Base-by-base conservation (phyloP, 2,113 vertebrate species). In the Noctilio leporinus region DNA sequence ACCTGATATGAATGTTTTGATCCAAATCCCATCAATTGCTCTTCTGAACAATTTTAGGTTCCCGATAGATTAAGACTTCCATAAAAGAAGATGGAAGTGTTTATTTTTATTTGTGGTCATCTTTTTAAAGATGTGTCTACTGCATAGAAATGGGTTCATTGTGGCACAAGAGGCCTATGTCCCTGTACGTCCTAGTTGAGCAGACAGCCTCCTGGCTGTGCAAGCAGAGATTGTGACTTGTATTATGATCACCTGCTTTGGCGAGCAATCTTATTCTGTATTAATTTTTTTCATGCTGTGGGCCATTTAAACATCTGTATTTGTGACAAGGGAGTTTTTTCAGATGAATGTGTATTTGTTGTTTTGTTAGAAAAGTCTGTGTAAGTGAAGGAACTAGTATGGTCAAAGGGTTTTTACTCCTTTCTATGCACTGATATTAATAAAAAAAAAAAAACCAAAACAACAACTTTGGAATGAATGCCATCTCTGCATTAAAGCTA, bases 231-330 rank as follows among this genome's bases (percentile, higher is more conserved):
- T 35, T 33, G 53, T 80, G 77, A 73, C 7, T 95, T 16, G 24
- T 93, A 59, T 76, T 95, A 55, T 7, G 73, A 81, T 30, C 57
- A 83, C 73, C 83, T 92, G n/a, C 75, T 89, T 83, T 93, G 87
- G 55, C 83, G 76, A 84, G 57, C 64, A 24, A 45, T 90, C 19
- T 89, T 70, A 35, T 22, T 92, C 57, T 80, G 22, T 78, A 70
- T 73, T 94, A 91, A 78, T 76, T 93, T 93, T 91, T 47, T 90
- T 86, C 77, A 77, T 86, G 8, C 86, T 82, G 30, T 91, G 75
- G 70, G 20, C 65, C 57, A 80, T 59, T 91, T 73, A 78, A 89
- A 95, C 90, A 96, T 91, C 51, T 96, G 53, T 82, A 94, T 51
- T 95, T 81, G 49, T 38, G 77, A 45, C 80, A 51, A 1, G 40